Evolutionary conservation across 2,113 vertebrate species (phyloP), one percentile per base, ranked within the genome.

Genomic region (Pluvialis apricaria): DNA sequence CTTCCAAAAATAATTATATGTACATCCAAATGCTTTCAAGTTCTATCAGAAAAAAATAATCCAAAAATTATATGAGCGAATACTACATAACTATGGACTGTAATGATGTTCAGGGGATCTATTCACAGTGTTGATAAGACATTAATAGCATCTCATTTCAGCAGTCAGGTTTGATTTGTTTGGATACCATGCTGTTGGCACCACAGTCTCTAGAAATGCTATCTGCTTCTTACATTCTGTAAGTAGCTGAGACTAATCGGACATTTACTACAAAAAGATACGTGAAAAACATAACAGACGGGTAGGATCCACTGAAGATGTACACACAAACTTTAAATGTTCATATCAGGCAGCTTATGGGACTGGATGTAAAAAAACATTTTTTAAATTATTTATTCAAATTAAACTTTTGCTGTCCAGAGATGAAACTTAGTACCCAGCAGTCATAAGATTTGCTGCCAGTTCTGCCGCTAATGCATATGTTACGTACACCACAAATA

Each of bases 301-400:
- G 6, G n/a, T 20, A 71, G 21, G 57, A 76, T n/a, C 24, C 40
- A 75, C 40, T 40, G 40, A 78, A 88, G 26, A 91, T 29, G 15
- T 5, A 60, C 11, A 58, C n/a, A 82, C 12, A 38, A 42, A 40
- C 15, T 49, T 80, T 15, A 66, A 68, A 58, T 24, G 60, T 20
- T 82, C 9, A 0, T 68, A 69, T 25, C 6, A n/a, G 38, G 58
- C 0, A 0, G 38, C 11, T 79, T 79, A 5, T 49, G 24, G 55
- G n/a, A 79, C 55, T 61, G 34, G 44, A 51, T 34, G 52, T 18
- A 36, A 78, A 66, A 44, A 19, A 68, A 75, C 28, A 10, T 18
- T 45, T 84, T 92, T 55, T 5, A 38, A 77, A 66, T 65, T 64
- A 76, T 24, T 64, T 84, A 71, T 71, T 84, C 51, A 91, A 62